Evolutionary conservation across 2,888 invertebrate genomes (phyloP).

Genomic region (Drosophila nigricruria): DNA sequence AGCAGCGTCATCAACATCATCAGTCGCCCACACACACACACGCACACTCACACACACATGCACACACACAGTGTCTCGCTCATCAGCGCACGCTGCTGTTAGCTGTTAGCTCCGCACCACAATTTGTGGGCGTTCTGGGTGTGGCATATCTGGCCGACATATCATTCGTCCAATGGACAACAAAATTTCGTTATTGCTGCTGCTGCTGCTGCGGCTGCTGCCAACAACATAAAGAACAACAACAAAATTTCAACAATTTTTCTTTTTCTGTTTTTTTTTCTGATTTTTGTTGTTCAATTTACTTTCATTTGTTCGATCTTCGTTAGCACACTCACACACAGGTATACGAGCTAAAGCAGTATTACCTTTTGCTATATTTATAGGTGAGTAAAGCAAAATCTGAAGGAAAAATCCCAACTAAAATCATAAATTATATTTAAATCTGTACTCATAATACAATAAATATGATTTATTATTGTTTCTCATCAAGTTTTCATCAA

Average conservation of each 20-base stretch:
- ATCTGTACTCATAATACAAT: no score
- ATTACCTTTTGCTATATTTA: not conserved
- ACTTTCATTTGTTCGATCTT: slow-evolving; percentile 42
- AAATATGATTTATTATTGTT: no score
- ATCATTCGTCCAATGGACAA: slow-evolving; percentile 72
- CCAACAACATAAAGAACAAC: slow-evolving; percentile 14
- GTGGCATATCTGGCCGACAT: slow-evolving; percentile 76
- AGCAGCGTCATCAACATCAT: slow-evolving; percentile 70
- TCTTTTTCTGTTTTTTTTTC: slow-evolving; percentile 7
- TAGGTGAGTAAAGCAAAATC: not conserved
- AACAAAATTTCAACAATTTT: slow-evolving; percentile 18
- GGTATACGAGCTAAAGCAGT: not conserved
- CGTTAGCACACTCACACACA: not conserved
- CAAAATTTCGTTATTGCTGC: slow-evolving; percentile 51
- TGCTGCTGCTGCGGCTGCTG: slow-evolving; percentile 23
- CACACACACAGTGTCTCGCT: slow-evolving; percentile 43
- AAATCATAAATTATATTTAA: no score
- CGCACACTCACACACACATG: not conserved
- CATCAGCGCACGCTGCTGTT: slow-evolving; percentile 71
- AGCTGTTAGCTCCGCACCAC: slow-evolving; percentile 78
- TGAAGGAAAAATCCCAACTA: not conserved
- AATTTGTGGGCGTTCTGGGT: slow-evolving; percentile 81
- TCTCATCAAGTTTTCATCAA: not conserved
- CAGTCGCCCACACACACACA: slow-evolving; percentile 38
- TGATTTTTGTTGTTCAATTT: slow-evolving; percentile 40